phyloP scores from a whole-genome alignment of 2,888 invertebrate genomes.

The Linhomoeus sp. region DNA sequence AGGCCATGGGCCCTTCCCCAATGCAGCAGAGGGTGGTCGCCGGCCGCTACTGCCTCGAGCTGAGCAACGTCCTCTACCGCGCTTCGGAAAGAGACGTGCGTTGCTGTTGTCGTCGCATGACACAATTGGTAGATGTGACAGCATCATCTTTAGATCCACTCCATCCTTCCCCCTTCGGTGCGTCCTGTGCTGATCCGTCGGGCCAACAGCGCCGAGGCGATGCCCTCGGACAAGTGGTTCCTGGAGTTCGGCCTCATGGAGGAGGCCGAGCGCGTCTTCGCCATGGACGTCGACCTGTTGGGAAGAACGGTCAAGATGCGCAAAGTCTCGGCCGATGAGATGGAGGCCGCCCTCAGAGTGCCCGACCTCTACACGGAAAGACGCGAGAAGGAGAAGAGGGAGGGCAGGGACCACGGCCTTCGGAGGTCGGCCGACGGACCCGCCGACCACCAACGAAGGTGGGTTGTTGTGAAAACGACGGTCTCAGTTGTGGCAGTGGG shows the following conservation, averaged over 20 bases:
- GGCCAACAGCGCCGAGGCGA: neutral
- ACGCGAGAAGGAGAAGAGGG: no score
- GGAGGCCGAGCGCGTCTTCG: neutral
- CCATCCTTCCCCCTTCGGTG: no score
- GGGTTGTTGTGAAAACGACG: no score
- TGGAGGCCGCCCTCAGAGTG: neutral
- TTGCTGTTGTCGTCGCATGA: neutral
- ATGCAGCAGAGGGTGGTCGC: neutral
- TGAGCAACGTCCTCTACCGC: neutral
- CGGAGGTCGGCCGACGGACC: no score
- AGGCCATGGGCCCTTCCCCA: neutral
- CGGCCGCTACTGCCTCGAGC: neutral
- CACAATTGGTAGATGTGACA: no score
- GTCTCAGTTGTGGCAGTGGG: no score
- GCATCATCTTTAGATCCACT: no score
- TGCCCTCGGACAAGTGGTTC: neutral
- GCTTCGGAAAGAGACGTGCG: neutral
- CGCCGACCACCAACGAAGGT: no score
- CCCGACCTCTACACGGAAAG: no score
- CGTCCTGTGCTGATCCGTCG: neutral
- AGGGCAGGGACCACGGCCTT: no score
- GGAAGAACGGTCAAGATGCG: neutral
- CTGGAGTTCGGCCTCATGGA: neutral
- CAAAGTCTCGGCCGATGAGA: neutral
- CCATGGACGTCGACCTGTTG: no score